Percentiles rank a stretch among this genome's conserved stretches.
phyloP scores from a whole-genome alignment of 2,797 vertebrate species.

The Parauchenoglanis ngamensis region DNA sequence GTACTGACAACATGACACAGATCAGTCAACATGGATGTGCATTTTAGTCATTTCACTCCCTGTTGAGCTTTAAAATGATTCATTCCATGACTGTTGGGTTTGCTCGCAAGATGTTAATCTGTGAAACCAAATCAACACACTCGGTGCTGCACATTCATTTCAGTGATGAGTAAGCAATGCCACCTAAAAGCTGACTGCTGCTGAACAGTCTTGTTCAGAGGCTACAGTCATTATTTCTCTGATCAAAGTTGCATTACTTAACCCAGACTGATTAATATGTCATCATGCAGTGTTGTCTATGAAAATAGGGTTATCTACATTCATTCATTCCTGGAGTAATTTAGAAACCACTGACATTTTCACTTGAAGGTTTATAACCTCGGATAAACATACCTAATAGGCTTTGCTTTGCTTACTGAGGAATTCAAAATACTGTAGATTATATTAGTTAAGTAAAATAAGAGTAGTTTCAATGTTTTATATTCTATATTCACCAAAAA shows the following conservation, averaged over 20 bases:
- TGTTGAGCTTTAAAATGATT: constrained; percentile 38
- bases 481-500: neutral
- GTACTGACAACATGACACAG: neutral
- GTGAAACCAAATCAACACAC: constrained; percentile 40
- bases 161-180: constrained; percentile 31
- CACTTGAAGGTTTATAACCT: neutral
- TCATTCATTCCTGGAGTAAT: constrained; percentile 14
- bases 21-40: constrained; percentile 11
- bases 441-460: neutral
- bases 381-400: neutral
- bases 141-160: constrained; percentile 21
- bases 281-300: neutral
- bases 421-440: neutral
- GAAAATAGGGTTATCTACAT: constrained; percentile 7
- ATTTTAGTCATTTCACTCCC: constrained; percentile 38
- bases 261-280: constrained; percentile 16
- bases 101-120: constrained; percentile 30
- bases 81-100: constrained; percentile 43
- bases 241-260: constrained; percentile 23
- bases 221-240: constrained; percentile 24
- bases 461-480: neutral
- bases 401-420: neutral
- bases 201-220: constrained; percentile 28
- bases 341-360: constrained; percentile 31
- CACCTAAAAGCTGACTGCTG: constrained; percentile 1